These are phyloP conservation scores for Drosophila birchii DNA, from an alignment of 2,888 invertebrate species.

Conservation along the genomic window DNA sequence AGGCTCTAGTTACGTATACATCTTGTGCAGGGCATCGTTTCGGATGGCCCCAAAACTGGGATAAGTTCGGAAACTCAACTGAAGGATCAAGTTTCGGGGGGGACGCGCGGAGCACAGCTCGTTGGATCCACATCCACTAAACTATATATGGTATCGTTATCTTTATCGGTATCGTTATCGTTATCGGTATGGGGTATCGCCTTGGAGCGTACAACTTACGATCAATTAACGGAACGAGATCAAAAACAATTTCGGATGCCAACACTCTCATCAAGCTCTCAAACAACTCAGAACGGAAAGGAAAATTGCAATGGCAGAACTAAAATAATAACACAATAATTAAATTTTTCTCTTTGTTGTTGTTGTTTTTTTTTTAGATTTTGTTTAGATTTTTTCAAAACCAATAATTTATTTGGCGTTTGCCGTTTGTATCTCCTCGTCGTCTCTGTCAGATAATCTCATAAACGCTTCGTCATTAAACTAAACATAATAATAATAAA, in stretches of 20 bases:
- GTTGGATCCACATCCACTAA: slow-evolving; percentile 37
- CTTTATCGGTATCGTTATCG: slow-evolving; percentile 39
- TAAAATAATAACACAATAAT: slow-evolving; percentile 73
- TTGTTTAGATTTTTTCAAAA: slow-evolving; percentile 51
- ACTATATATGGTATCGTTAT: slow-evolving; percentile 47
- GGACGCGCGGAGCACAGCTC: slow-evolving; percentile 66
- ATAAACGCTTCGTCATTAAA: slow-evolving; percentile 75
- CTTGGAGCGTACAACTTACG: slow-evolving; percentile 52
- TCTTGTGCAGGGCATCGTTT: slow-evolving; percentile 82
- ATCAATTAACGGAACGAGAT: slow-evolving; percentile 75
- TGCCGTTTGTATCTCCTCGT: slow-evolving; percentile 41
- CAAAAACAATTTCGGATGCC: slow-evolving; percentile 67
- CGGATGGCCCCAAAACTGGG: slow-evolving; percentile 54
- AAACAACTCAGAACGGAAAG: slow-evolving; percentile 42
- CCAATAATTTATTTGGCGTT: slow-evolving; percentile 68
- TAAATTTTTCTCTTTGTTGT: slow-evolving; percentile 61
- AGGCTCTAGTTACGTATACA: slow-evolving; percentile 84
- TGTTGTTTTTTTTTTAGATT: slow-evolving; percentile 38
- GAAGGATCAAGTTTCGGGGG: slow-evolving; percentile 32
- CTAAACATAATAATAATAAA: slow-evolving; percentile 73
- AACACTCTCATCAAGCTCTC: slow-evolving; percentile 38
- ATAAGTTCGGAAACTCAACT: slow-evolving; percentile 57
- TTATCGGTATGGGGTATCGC: slow-evolving; percentile 34
- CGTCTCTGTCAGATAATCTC: slow-evolving; percentile 66
- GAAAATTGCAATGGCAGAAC: slow-evolving; percentile 52